A percentile compares a stretch with the other conserved stretches of the same genome.
phyloP scores from a whole-genome alignment of 1,140 invertebrate genomes.

The Zaprionus camerounensis region DNA sequence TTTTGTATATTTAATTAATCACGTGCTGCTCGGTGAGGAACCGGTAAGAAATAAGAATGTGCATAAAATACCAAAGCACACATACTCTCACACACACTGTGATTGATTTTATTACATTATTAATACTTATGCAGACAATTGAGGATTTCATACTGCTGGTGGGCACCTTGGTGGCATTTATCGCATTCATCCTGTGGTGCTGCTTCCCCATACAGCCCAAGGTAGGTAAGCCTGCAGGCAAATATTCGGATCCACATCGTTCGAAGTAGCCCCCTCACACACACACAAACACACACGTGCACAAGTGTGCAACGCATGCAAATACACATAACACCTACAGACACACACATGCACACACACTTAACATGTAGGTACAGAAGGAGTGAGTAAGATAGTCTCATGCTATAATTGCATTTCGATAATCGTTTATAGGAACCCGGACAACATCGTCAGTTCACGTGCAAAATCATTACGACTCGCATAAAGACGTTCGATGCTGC shows the following conservation, averaged over 20 bases:
- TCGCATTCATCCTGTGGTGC: conserved; percentile 88
- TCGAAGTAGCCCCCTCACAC: neutral
- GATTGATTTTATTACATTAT: conserved; percentile 3
- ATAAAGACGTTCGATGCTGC: conserved; percentile 65
- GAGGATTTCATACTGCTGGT: conserved; percentile 87
- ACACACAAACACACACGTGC: neutral
- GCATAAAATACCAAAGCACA: neutral
- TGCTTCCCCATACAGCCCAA: conserved; percentile 88
- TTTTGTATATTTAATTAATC: conserved; percentile 87
- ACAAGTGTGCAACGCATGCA: too few relatives aligned
- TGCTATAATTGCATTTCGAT: conserved; percentile 6
- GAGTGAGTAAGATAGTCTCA: neutral
- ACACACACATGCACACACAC: conserved; percentile 11
- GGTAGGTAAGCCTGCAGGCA: conserved; percentile 62
- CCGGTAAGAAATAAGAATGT: conserved; percentile 84
- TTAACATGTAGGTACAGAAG: conserved; percentile 19
- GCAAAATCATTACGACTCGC: conserved; percentile 69
- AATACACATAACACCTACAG: conserved; percentile 1
- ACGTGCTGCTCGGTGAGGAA: conserved; percentile 86
- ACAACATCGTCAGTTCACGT: conserved; percentile 73
- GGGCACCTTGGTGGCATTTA: conserved; percentile 87
- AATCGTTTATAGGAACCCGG: conserved; percentile 53
- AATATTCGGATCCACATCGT: conserved; percentile 7
- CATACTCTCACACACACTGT: neutral
- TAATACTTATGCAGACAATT: conserved; percentile 84